phyloP scores from a whole-genome alignment of 2,888 invertebrate species.

The Acanthosoma haemorrhoidale region DNA sequence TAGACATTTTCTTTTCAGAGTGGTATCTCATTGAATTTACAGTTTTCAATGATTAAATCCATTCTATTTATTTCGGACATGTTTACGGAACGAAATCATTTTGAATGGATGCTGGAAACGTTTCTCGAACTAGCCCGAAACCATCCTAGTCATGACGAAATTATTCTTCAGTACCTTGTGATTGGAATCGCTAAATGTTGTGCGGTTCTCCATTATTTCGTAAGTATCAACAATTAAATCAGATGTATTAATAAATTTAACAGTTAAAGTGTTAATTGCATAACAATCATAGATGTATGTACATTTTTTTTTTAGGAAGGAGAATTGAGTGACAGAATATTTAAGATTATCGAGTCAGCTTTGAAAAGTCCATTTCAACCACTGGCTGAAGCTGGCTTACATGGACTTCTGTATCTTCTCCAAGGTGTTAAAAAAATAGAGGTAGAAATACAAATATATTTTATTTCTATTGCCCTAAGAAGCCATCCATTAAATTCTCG shows the following conservation, averaged over 20 bases:
- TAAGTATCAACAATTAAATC: slow-evolving; percentile 43
- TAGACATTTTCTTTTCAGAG: slow-evolving; percentile 33
- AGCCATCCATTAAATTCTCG: no score
- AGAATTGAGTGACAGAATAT: slow-evolving; percentile 56
- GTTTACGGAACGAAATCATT: slow-evolving; percentile 68
- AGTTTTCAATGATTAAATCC: slow-evolving; percentile 56
- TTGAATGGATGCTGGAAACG: slow-evolving; percentile 70
- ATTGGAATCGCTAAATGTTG: slow-evolving; percentile 63
- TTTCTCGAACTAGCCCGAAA: slow-evolving; percentile 60
- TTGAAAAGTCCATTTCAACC: slow-evolving; percentile 59
- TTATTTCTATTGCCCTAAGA: no score
- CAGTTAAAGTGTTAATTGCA: not conserved
- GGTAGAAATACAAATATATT: no score
- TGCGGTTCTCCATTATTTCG: slow-evolving; percentile 56
- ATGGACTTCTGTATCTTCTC: slow-evolving; percentile 61
- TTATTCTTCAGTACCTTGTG: slow-evolving; percentile 64
- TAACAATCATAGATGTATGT: not conserved
- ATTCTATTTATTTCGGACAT: slow-evolving; percentile 70
- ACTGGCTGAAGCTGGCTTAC: slow-evolving; percentile 58
- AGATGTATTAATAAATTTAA: not conserved
- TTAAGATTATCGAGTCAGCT: slow-evolving; percentile 55
- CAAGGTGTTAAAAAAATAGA: slow-evolving; percentile 49
- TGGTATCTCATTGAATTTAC: slow-evolving; percentile 37
- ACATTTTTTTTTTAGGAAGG: slow-evolving; percentile 49
- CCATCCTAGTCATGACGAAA: slow-evolving; percentile 69